Evolutionary conservation across 2,888 invertebrate species (phyloP), one percentile per base, ranked within the genome.

Genomic region (Hyalella azteca): DNA sequence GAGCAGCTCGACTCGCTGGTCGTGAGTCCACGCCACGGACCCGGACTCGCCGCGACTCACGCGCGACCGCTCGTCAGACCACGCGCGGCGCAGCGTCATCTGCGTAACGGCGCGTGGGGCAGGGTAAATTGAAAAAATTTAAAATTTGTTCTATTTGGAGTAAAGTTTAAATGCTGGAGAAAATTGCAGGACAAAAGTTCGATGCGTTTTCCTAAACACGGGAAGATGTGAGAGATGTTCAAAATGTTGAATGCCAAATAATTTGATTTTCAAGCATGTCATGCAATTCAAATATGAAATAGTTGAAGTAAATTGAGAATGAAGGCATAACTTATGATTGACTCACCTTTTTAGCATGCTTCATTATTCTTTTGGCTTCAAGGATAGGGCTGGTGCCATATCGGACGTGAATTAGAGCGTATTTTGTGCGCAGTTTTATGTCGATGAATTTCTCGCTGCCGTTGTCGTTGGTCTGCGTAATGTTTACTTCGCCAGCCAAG

Each of bases 311-410:
- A n/a, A n/a, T n/a, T n/a, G n/a, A n/a, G n/a, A n/a, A n/a, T n/a
- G n/a, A n/a, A n/a, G n/a, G n/a, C n/a, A n/a, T n/a, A n/a, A n/a
- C n/a, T n/a, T n/a, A n/a, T n/a, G n/a, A n/a, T n/a, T n/a, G n/a
- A 45, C 78, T 73, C 36, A 81, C 83, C 81, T 93, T 89, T 87
- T 95, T 95, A 73, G 97, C 97, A 88, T 97, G 97, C 87, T 95
- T 95, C 87, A 97, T 89, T 80, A 97, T 90, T 54, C 97, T 90
- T 87, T 95, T 94, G 85, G 94, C 92, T 88, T 98, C 97, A 86
- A 95, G 93, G 85, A 95, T 95, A 13, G 94, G 92, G 3, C 93
- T 95, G 22, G 97, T 96, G 59, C 98, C 98, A 87, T 97, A 97
- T n/a, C 97, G 91, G 84, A 98, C 89, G 87, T 97, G 97, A 85